Base-by-base conservation (phyloP, 1,140 invertebrate species). In the Drosophila gunungcola region DNA sequence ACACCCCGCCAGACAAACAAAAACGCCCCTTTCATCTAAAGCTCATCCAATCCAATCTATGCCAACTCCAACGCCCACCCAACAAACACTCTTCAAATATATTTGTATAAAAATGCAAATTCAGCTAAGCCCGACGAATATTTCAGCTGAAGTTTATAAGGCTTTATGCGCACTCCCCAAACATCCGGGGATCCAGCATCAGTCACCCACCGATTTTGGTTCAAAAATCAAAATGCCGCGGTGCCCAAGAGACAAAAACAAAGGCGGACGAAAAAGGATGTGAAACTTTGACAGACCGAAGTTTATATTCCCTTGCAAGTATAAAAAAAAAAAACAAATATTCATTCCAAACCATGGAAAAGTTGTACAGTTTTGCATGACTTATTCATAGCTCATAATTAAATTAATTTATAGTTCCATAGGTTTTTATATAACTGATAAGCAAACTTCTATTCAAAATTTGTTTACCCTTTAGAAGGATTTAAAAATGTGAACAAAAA, bases 101-200 rank as follows among this genome's bases (percentile, higher is more conserved):
- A 88, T 88, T 88, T 88, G 83, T 88, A 88, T 88, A 88, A 88
- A 88, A 88, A 88, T 88, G 84, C 84, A 88, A 88, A 88, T 88
- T 88, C 84, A 89, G 84, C 84, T 89, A 84, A 88, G 83, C 80
- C 73, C 84, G 80, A 82, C 79, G 84, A 88, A 88, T 88, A 88
- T 83, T 88, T 88, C 81, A 52, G 67, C 60, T 67, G 63, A 77
- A 80, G 72, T 88, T 80, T 77, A 73, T 83, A 80, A 63, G 76
- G 57, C 80, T 79, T 83, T 83, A 75, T 76, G 67, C 69, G 48
- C 75, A 43, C 54, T 57, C 36, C 67, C 65, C 34, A 69, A 45
- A 70, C 49, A 55, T 51, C 58, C 57, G 53, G 36, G 46, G 42
- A 21, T 45, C 16, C 32, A 25, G 29, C 27, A 27, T 25, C 39